Base-by-base conservation (phyloP, 2,797 vertebrate genomes). In the Perodicticus potto region DNA sequence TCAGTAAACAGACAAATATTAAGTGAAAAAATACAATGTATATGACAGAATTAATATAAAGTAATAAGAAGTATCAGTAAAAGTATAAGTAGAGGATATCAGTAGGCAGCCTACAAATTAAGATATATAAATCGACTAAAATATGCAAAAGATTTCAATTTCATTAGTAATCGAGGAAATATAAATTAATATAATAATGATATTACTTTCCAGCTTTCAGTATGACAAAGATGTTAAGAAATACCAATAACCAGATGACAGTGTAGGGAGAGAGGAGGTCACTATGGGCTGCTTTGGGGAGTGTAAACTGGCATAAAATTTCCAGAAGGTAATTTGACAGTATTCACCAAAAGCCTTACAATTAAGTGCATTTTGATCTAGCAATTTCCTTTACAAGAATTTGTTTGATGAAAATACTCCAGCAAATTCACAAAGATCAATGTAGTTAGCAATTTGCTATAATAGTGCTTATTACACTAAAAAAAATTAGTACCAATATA, bases 341-440 rank as follows among this genome's bases (percentile, higher is more conserved):
- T 82, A 67, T 53, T 94, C 25, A 90, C 19, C 57, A 90, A 95
- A 88, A 82, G 19, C 13, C 17, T 93, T 93, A 65, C 67, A 92
- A 69, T 49, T 73, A 86, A 59, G 53, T 12, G 65, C 1, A 0
- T 32, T 90, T 91, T 84, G 32, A 77, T 43, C 10, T n/a, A 93
- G 16, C 53, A 70, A 77, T 61, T 95, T 82, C 14, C 49, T 87
- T 92, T 81, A 77, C 3, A 57, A 86, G 5, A 81, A 73, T 23
- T 89, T 86, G 59, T 83, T 90, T 94, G 11, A 93, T 76, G 45
- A 89, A 82, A 95, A 78, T 92, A 85, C 25, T 77, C 7, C 73
- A 96, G 80, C 19, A 95, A 90, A 86, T 25, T 37, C 61, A 93
- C 12, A 88, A 92, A 93, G 14, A 57, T 63, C 5, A 81, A 55